Percentiles rank a stretch among this genome's conserved stretches.
These are phyloP conservation scores for Enteromius trimaculatus DNA, from an alignment of 2,797 vertebrate genomes.

Conservation along the genomic window DNA sequence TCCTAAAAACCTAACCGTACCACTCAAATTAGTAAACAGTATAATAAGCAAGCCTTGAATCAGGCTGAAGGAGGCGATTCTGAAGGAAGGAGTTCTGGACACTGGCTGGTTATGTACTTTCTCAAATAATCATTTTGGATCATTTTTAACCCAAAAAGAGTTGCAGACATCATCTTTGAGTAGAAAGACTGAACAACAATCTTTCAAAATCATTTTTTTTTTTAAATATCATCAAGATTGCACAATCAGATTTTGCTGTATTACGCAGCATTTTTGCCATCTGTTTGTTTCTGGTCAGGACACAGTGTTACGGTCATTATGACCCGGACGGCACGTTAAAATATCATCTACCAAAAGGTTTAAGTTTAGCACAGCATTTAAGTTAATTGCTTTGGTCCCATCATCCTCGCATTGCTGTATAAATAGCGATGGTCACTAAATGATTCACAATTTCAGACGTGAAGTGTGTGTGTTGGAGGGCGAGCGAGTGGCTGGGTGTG, in stretches of 20 bases:
- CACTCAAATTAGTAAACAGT: no score
- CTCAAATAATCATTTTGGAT: no score
- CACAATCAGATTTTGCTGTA: background rate
- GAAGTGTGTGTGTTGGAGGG: slow-evolving; percentile 38
- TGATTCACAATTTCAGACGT: slow-evolving; percentile 20
- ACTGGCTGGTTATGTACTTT: no score
- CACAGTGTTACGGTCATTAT: slow-evolving; percentile 19
- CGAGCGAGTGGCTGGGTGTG: slow-evolving; percentile 40
- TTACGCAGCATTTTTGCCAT: background rate
- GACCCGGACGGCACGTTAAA: background rate
- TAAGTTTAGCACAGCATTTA: slow-evolving; percentile 14
- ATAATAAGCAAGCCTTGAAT: no score
- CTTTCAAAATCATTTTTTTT: background rate
- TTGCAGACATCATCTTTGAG: no score
- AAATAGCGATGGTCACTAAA: slow-evolving; percentile 20
- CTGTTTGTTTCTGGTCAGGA: background rate
- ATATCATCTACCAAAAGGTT: slow-evolving; percentile 18
- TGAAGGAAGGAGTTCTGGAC: no score
- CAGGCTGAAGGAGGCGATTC: no score
- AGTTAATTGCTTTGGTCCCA: slow-evolving; percentile 19
- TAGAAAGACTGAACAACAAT: background rate
- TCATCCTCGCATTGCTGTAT: slow-evolving; percentile 6
- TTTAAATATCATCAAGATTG: background rate
- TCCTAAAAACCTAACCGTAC: no score
- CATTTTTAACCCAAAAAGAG: no score